These are phyloP conservation scores for Pitta sordida DNA, from an alignment of 2,113 vertebrate species.

Conservation along the genomic window DNA sequence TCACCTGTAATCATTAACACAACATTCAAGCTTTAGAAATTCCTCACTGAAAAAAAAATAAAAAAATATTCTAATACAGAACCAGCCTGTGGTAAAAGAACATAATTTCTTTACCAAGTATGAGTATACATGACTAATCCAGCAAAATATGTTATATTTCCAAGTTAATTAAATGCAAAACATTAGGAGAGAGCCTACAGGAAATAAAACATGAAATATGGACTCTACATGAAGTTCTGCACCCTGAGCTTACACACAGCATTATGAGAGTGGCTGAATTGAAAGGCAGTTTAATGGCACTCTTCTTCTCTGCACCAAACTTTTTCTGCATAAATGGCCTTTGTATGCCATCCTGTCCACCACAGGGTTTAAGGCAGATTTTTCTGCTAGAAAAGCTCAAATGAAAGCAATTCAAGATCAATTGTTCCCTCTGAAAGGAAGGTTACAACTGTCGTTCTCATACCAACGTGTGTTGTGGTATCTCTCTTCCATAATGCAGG, in stretches of 20 bases:
- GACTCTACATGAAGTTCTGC: neutral
- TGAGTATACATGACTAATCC: neutral
- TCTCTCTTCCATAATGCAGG: conserved; percentile 31
- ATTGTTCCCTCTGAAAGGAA: conserved; percentile 12
- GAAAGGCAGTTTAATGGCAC: neutral
- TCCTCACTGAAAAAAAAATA: neutral
- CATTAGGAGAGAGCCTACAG: neutral
- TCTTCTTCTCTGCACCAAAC: neutral
- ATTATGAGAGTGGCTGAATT: neutral
- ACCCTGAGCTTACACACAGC: neutral
- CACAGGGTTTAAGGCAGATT: neutral
- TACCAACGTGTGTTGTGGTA: neutral
- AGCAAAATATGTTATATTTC: neutral
- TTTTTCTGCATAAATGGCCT: neutral
- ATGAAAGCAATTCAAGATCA: conserved; percentile 40
- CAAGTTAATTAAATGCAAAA: neutral
- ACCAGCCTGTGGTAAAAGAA: neutral
- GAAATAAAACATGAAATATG: neutral
- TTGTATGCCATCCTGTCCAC: neutral
- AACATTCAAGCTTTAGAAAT: neutral
- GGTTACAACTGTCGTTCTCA: conserved; percentile 51
- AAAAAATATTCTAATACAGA: neutral
- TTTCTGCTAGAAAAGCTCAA: conserved; percentile 31
- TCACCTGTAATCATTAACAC: neutral
- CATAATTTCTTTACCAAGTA: neutral